Base-by-base conservation (phyloP, 2,113 vertebrate genomes). In the Mandrillus leucophaeus region DNA sequence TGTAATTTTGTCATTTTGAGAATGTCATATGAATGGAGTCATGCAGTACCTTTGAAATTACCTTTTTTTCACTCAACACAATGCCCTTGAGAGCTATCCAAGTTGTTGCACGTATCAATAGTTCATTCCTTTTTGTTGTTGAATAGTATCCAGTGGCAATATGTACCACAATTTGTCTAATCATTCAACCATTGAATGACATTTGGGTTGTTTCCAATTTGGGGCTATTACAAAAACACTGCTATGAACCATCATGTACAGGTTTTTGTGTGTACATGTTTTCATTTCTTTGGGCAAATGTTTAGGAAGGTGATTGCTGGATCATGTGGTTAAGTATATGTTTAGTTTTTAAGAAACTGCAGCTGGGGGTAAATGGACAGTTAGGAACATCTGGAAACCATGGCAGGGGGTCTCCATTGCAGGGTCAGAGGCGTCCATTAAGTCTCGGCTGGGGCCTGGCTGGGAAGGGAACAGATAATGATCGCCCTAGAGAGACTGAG, bases 1-100 rank as follows among this genome's bases (percentile, higher is more conserved):
- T n/a, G 76, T 38, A 89, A 40, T 40, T 78, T 45, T 91, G 68
- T 90, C 89, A 92, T 94, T 96, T 82, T 80, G 79, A 93, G 83
- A 86, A 40, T 59, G 86, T 90, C 59, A 27, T 55, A 48, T 40
- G 92, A 93, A 93, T 57, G 76, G 57, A 93, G 84, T 73, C 79
- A 64, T 23, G 35, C 27, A 80, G 23, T 40, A 35, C 90, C 95
- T 97, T 87, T 38, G 86, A 70, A 95, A 75, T n/a, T 13, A 68
- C 30, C 25, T 38, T 85, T 70, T 68, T 61, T 66, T 48, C 35
- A 32, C 55, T 93, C 55, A 80, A 25, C 73, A 59, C 10, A 68
- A 75, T 30, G 87, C 64, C 70, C 68, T 66, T 81, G 92, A 59
- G 50, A 88, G 52, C 38, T 38, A 38, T 40, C 57, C 40, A n/a